Percentiles rank a stretch among this genome's conserved stretches.
These are phyloP conservation scores for Acleris cristana DNA, from an alignment of 2,888 invertebrate species.

Conservation along the genomic window DNA sequence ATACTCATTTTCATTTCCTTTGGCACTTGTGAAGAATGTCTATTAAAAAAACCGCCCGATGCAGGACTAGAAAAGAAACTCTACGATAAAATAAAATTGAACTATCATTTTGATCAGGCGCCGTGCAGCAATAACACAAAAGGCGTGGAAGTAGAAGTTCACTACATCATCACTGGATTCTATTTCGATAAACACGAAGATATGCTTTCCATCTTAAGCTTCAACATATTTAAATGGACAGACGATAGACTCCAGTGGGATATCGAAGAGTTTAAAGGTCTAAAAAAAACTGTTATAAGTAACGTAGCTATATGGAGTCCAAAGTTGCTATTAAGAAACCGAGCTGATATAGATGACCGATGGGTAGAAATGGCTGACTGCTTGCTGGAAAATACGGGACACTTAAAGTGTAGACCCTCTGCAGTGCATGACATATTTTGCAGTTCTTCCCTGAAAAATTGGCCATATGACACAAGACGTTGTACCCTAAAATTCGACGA, in stretches of 20 bases:
- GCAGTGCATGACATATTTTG: neutral
- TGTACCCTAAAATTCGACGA: slow-evolving; percentile 27
- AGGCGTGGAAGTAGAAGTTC: slow-evolving; percentile 8
- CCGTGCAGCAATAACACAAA: slow-evolving; percentile 4
- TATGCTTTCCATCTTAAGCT: slow-evolving; percentile 30
- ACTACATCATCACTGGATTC: neutral
- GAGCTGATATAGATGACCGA: neutral
- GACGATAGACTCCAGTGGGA: slow-evolving; percentile 56
- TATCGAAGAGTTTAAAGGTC: slow-evolving; percentile 47
- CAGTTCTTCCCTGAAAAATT: slow-evolving; percentile 10
- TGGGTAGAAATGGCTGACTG: neutral
- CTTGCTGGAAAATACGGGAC: slow-evolving; percentile 15
- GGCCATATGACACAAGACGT: slow-evolving; percentile 23
- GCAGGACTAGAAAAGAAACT: slow-evolving; percentile 5
- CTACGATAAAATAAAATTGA: slow-evolving; percentile 2
- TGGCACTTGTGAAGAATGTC: slow-evolving; percentile 5
- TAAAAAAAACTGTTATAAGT: slow-evolving; percentile 37
- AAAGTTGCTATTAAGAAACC: slow-evolving; percentile 7
- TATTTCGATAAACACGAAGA: slow-evolving; percentile 8
- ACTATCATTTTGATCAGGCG: neutral
- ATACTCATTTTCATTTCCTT: neutral
- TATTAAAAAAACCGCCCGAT: slow-evolving; percentile 5
- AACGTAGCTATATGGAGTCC: slow-evolving; percentile 49
- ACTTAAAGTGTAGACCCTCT: neutral
- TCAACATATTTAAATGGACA: slow-evolving; percentile 45